Evolutionary conservation across 2,113 vertebrate genomes (phyloP), one percentile per base, ranked within the genome.

Genomic region (Phodopus roborovskii): DNA sequence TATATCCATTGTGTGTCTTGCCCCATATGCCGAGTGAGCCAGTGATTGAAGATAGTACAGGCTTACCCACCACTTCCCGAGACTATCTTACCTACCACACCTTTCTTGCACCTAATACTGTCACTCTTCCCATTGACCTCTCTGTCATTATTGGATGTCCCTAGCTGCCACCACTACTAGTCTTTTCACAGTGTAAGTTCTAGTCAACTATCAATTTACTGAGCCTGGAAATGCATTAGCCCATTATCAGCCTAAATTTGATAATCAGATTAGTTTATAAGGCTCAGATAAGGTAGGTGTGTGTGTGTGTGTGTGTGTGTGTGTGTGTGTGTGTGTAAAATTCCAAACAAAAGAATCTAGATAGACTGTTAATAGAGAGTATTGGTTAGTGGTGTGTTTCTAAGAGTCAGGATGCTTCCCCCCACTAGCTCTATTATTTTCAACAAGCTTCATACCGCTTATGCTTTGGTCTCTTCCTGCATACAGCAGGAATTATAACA

Each of bases 211-310:
- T 77, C 22, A 19, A 45, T 58, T 62, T 71, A 50, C 50, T 48
- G 58, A 92, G 7, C 39, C 33, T 24, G 17, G 30, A 56, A 81
- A 75, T 22, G 8, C 5, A 11, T 78, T 60, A 48, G 9, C 64
- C n/a, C 10, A 36, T 58, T 74, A 87, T 71, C 5, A 24, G 2
- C 48, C 42, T 75, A 60, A 53, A 74, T 87, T 86, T 88, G 36
- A 84, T 88, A 19, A 74, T 62, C 24, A 56, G 30, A 88, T 97
- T 91, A 91, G 33, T 28, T 93, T 8, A 9, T 39, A 75, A 66
- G 71, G 20, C 12, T 64, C 26, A 50, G 78, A 30, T 22, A 73
- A 91, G 77, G 30, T 53, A 50, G 70, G 83, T 28, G 48, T 58
- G n/a, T 74, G 83, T 79, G 30, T 36, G 73, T 45, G 73, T 74